These are phyloP conservation scores for Gephyroberyx darwinii DNA, from an alignment of 2,797 vertebrate genomes.

Conservation along the genomic window DNA sequence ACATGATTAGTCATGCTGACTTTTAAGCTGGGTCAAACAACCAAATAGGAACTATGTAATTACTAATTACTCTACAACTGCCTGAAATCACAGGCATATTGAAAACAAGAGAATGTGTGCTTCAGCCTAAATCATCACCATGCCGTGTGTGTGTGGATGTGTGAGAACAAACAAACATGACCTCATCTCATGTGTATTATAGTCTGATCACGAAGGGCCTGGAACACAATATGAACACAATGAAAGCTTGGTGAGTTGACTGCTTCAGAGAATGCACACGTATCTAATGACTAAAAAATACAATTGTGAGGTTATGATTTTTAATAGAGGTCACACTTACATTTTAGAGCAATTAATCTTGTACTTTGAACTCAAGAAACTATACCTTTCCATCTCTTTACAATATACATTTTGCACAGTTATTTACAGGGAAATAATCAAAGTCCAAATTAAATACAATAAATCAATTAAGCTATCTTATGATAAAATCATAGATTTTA, in stretches of 20 bases:
- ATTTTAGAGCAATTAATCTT: conserved; percentile 87
- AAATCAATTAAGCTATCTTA: conserved; percentile 13
- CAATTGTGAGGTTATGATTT: conserved; percentile 37
- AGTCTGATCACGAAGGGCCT: background rate
- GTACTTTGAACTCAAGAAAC: conserved; percentile 87
- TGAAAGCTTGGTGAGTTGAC: background rate
- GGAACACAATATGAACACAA: background rate
- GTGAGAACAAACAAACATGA: background rate
- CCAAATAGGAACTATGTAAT: background rate
- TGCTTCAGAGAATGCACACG: background rate
- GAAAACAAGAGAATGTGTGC: background rate
- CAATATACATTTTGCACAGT: conserved; percentile 91
- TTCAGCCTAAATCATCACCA: background rate
- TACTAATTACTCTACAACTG: background rate
- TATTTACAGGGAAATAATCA: conserved; percentile 78
- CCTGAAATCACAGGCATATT: conserved; percentile 1
- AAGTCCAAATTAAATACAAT: conserved; percentile 20
- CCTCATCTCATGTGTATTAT: conserved; percentile 2
- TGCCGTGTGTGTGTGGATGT: background rate
- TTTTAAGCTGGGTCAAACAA: background rate
- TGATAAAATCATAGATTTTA: conserved; percentile 4
- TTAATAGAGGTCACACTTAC: conserved; percentile 49
- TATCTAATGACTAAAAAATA: conserved; percentile 23
- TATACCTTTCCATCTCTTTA: conserved; percentile 86
- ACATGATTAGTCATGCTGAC: background rate